Evolutionary conservation across 1,140 invertebrate species (phyloP), one percentile per base, ranked within the genome.

Genomic region (Sitobion miscanthi): DNA sequence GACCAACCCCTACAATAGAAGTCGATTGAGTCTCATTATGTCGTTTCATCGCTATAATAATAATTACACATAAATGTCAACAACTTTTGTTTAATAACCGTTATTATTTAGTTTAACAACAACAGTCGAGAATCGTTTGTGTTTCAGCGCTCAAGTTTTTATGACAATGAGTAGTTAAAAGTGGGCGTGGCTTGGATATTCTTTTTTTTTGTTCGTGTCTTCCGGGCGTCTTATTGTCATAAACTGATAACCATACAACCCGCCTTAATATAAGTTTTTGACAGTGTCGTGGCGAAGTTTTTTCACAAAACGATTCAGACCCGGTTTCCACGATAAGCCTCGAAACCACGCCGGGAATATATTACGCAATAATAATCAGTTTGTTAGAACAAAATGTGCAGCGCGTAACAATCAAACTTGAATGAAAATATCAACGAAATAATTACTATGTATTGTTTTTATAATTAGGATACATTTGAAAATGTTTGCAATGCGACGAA

Each of bases 41-140:
- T 54, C 8, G 17, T 89, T 89, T 57, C 23, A 1, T 89, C 35
- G 38, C 21, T 42, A 38, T 57, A 30, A 89, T 42, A 89, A 89
- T 89, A 89, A 89, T 89, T 89, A 25, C 35, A 38, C 88, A 89
- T 57, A 57, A 89, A 89, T 54, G 87, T 89, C n/a, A 89, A 89
- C 49, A 89, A 89, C 52, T 54, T 89, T 89, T 57, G 35, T 89
- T 42, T 89, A 38, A 87, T 87, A 89, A 57, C 88, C 52, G 35
- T 89, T 38, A 57, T 57, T 89, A 42, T 57, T 57, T 25, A 89
- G 8, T 57, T 89, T 57, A 38, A 86, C 9, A 42, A 89, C 49
- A 89, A 89, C 52, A 14, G 88, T 57, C 8, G 21, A 57, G 35
- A 88, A 38, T 52, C 87, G 21, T 88, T 54, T 54, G 87, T 54